Evolutionary conservation across 1,140 invertebrate species (phyloP), one percentile per base, ranked within the genome.

Genomic region (Trichogramma pretiosum): DNA sequence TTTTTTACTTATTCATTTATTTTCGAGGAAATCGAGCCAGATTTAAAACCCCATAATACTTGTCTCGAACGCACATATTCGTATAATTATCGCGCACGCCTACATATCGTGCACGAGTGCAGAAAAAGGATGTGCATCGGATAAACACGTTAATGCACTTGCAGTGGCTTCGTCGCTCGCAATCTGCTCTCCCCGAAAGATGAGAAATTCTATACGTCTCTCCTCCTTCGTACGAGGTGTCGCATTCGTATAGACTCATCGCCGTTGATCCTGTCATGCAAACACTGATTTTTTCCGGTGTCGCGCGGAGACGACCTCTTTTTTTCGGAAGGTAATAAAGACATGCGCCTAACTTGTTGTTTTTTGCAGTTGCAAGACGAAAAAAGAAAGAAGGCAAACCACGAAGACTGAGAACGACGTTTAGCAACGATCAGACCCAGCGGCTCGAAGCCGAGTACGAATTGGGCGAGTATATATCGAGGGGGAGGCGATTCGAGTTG

Each of bases 341-440:
- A 5, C 24, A 5, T 11, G 24, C 5, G 24, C 24, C 5, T 28
- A 28, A 28, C 11, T 28, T 28, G 5, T 28, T 28, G 24, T 11
- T 11, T 5, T 28, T 28, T 37, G 1, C 21, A 95, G 91, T 92
- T 61, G 87, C 89, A 5, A 76, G 91, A 39, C 75, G 88, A 46
- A 76, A 88, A 30, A 78, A 89, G 52, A 89, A 92, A 63, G 89
- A 91, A 56, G 84, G 85, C 18, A 74, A 87, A 11, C 87, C 88
- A 2, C 67, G 93, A 34, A 76, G 93, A 23, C 93, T 96, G 68
- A 76, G 93, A 28, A 97, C 93, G 3, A 96, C 92, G 0, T 97
- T 97, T 66, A 93, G 87, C 42, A 88, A 82, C 14, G 90, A 96
- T 58, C 93, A 97, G 65, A 98, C 93, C 0, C 64, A 93, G 8